These are phyloP conservation scores for Coreoperca whiteheadi DNA, from an alignment of 2,113 vertebrate genomes.

Conservation along the genomic window DNA sequence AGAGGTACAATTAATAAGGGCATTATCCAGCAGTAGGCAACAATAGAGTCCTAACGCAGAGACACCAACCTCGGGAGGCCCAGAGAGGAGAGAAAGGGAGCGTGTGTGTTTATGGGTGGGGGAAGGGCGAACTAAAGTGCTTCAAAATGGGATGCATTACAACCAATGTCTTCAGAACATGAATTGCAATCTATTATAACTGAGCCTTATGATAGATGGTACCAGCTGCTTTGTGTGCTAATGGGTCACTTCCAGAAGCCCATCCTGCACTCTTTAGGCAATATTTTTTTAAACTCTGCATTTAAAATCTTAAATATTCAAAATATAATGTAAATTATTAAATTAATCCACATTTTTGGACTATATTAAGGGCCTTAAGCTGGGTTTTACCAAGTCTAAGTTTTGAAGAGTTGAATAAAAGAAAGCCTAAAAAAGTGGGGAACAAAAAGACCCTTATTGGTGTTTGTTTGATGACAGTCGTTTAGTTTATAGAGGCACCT, in stretches of 20 bases:
- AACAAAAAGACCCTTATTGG: not conserved
- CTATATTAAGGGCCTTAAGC: not conserved
- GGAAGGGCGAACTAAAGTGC: constrained; percentile 75
- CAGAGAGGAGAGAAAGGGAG: constrained; percentile 70
- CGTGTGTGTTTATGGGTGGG: constrained; percentile 76
- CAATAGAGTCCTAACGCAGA: constrained; percentile 86
- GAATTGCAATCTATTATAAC: constrained; percentile 80
- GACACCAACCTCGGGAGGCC: constrained; percentile 85
- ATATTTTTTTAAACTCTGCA: constrained; percentile 5
- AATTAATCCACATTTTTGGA: not conserved
- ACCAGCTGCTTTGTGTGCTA: constrained; percentile 54
- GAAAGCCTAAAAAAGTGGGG: not conserved
- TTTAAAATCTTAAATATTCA: not conserved
- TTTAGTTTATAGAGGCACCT: constrained; percentile 30
- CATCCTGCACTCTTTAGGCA: not conserved
- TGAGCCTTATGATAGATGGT: constrained; percentile 63
- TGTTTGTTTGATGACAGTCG: constrained; percentile 35
- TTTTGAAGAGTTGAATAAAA: not conserved
- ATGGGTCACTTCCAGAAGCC: constrained; percentile 37
- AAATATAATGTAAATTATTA: not conserved
- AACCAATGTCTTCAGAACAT: constrained; percentile 80
- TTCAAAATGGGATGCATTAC: constrained; percentile 82
- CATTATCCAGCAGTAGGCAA: constrained; percentile 86
- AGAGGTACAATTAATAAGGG: constrained; percentile 89
- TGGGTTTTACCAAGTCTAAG: not conserved